phyloP scores from a whole-genome alignment of 1,140 invertebrate species.

The Fopius arisanus region DNA sequence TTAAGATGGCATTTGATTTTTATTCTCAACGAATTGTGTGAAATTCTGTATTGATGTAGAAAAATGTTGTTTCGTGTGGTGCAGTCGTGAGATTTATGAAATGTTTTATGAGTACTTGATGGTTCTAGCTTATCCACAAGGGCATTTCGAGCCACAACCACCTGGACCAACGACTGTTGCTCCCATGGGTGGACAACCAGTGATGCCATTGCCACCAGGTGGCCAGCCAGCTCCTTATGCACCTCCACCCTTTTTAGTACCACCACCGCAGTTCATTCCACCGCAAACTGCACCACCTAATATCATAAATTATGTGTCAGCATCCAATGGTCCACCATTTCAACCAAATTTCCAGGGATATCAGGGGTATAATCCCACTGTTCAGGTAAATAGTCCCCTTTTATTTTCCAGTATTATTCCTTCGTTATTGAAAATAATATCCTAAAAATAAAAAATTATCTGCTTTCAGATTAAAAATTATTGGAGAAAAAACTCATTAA shows the following conservation, averaged over 20 bases:
- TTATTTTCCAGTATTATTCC: no score
- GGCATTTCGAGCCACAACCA: conserved; percentile 55
- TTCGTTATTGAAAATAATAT: no score
- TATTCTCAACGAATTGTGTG: no score
- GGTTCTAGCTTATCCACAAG: conserved; percentile 50
- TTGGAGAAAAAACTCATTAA: no score
- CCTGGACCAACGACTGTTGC: conserved; percentile 48
- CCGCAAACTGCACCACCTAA: conserved; percentile 60
- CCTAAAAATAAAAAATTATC: no score
- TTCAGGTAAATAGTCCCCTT: conserved; percentile 46
- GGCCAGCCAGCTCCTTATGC: conserved; percentile 58
- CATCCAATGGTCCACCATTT: conserved; percentile 58
- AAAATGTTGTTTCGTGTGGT: no score
- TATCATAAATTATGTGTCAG: conserved; percentile 61
- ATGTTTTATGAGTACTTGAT: not conserved
- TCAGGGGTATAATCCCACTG: conserved; percentile 56
- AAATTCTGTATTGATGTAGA: no score
- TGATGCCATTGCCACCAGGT: conserved; percentile 56
- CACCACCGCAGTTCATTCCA: conserved; percentile 60
- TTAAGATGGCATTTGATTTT: no score
- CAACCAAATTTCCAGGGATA: conserved; percentile 60
- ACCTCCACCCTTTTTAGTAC: conserved; percentile 59
- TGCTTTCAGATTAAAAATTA: no score
- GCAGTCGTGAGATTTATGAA: not conserved
- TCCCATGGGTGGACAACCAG: conserved; percentile 52